Conservation (phyloP, 2,888 invertebrate species). For the Diogma glabrata region DNA sequence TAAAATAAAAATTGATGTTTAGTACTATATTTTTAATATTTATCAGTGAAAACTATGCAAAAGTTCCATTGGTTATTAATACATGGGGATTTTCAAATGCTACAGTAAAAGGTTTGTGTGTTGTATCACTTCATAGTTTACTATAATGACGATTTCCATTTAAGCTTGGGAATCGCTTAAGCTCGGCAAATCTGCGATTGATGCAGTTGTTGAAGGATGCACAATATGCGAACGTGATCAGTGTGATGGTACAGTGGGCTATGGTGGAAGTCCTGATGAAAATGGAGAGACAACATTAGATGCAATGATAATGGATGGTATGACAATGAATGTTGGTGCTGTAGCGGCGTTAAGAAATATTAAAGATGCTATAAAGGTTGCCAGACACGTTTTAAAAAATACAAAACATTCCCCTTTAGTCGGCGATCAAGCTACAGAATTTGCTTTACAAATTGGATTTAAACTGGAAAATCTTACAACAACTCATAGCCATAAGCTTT, state of each 20-base stretch:
- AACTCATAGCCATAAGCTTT: conserved; percentile 52
- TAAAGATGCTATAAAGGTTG: conserved; percentile 85
- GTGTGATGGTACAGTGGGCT: conserved; percentile 92
- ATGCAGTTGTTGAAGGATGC: conserved; percentile 81
- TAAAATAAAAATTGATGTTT: too few species aligned
- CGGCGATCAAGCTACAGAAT: conserved; percentile 78
- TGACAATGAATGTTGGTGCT: conserved; percentile 75
- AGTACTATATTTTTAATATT: too few species aligned
- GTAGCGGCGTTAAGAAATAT: conserved; percentile 73
- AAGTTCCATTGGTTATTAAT: conserved; percentile 57
- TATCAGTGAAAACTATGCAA: too few species aligned
- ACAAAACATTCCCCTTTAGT: conserved; percentile 84
- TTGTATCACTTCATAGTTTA: too few species aligned
- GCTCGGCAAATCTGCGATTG: conserved; percentile 49
- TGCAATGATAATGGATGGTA: conserved; percentile 98
- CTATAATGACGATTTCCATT: too few species aligned
- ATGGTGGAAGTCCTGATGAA: conserved; percentile 94
- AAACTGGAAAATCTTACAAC: conserved; percentile 62
- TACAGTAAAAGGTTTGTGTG: conserved; percentile 44
- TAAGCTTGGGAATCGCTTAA: conserved; percentile 63
- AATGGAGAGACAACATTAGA: conserved; percentile 92
- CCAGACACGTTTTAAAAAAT: conserved; percentile 76
- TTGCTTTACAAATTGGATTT: conserved; percentile 87
- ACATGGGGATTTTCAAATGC: conserved; percentile 70
- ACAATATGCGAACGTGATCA: conserved; percentile 72